A percentile compares a stretch with the other conserved stretches of the same genome.
phyloP scores from a whole-genome alignment of 2,797 vertebrate genomes.

The Taeniopygia guttata region DNA sequence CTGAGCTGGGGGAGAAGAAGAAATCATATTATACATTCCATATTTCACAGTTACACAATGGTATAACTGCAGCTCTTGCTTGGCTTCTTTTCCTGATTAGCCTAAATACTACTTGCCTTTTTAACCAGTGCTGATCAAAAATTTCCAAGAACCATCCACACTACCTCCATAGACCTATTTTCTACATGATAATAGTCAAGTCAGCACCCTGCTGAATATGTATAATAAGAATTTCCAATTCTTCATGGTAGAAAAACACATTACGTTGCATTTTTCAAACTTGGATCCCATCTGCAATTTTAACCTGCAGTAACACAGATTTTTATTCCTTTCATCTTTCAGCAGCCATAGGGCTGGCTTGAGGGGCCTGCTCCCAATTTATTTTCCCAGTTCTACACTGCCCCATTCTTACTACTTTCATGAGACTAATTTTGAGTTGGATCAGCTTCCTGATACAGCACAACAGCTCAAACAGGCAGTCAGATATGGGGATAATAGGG shows the following conservation, averaged over 20 bases:
- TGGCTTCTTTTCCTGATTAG: neutral
- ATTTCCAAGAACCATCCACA: neutral
- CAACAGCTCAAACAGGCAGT: neutral
- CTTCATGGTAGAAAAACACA: slow-evolving; percentile 2
- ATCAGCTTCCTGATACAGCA: neutral
- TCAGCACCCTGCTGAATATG: slow-evolving; percentile 12
- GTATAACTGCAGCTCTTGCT: neutral
- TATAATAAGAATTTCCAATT: neutral
- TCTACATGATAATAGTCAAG: neutral
- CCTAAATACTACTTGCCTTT: neutral
- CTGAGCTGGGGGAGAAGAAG: neutral
- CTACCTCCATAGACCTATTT: neutral
- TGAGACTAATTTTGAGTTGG: neutral
- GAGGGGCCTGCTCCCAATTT: neutral
- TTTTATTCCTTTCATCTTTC: slow-evolving; percentile 45
- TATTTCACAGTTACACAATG: neutral
- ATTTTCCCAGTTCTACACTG: neutral
- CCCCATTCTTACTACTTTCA: neutral
- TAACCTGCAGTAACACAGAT: neutral
- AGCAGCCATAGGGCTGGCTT: slow-evolving; percentile 4
- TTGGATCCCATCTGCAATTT: slow-evolving; percentile 33
- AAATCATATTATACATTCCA: neutral
- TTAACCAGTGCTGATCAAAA: neutral
- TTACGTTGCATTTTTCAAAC: slow-evolving; percentile 30
- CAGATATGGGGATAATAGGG: neutral